These are phyloP conservation scores for Drosophila ambigua DNA, from an alignment of 1,140 invertebrate species.

Conservation along the genomic window DNA sequence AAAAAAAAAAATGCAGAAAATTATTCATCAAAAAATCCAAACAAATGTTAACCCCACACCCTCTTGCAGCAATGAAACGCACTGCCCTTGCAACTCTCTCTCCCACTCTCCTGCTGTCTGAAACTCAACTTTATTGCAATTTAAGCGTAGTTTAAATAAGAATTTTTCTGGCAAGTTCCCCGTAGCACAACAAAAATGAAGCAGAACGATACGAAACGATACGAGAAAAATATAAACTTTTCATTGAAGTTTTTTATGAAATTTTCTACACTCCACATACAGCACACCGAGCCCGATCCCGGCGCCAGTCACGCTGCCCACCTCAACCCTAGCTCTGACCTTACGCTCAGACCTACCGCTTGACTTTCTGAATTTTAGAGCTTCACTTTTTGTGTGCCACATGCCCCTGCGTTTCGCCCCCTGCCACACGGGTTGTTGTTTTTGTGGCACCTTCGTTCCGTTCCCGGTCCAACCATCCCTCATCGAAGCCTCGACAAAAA, in stretches of 20 bases:
- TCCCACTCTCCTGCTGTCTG: conserved; percentile 3
- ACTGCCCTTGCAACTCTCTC: conserved; percentile 20
- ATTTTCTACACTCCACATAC: conserved; percentile 54
- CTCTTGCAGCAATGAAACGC: background rate
- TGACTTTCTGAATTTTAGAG: conserved; percentile 56
- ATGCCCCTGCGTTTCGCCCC: conserved; percentile 14
- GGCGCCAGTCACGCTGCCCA: too few species aligned
- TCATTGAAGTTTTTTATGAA: conserved; percentile 76
- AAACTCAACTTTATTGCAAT: conserved; percentile 64
- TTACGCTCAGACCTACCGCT: conserved; percentile 21
- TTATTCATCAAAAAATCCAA: too few species aligned
- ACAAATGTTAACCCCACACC: too few species aligned
- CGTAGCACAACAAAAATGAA: conserved; percentile 29
- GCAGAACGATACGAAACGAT: conserved; percentile 2
- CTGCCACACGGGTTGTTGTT: conserved; percentile 30
- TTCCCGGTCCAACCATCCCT: conserved; percentile 21
- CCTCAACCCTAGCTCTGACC: background rate
- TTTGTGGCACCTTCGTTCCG: conserved; percentile 27
- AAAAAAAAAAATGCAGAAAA: too few species aligned
- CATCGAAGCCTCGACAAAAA: conserved; percentile 20
- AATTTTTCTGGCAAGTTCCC: conserved; percentile 68
- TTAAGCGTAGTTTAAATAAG: conserved; percentile 79
- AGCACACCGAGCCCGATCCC: too few species aligned
- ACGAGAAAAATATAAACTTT: conserved; percentile 52
- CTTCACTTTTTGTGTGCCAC: conserved; percentile 29